These are phyloP conservation scores for Tipula lateralis DNA, from an alignment of 2,888 invertebrate genomes.

Conservation along the genomic window DNA sequence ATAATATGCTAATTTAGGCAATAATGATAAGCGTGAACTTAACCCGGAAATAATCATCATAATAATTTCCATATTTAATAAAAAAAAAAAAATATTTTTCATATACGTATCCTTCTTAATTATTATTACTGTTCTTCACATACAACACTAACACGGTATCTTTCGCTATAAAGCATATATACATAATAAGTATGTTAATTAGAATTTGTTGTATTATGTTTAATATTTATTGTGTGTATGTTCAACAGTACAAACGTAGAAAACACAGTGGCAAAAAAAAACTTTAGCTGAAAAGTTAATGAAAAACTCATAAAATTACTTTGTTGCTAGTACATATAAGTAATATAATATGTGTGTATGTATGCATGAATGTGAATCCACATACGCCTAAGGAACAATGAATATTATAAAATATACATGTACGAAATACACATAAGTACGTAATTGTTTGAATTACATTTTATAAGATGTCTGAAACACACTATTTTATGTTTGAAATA, in stretches of 20 bases:
- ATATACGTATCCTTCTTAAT: not conserved
- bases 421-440: too few relatives aligned
- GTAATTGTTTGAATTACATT: too few relatives aligned
- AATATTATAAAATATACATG: too few relatives aligned
- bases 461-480: too few relatives aligned
- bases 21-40: not conserved
- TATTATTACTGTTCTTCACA: not conserved
- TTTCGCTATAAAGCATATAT: not conserved
- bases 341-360: too few relatives aligned
- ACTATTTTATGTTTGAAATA: too few relatives aligned
- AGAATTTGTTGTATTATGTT: not conserved
- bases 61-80: not conserved
- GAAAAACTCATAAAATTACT: conserved; percentile 11
- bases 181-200: not conserved
- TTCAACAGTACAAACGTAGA: not conserved
- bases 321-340: too few relatives aligned
- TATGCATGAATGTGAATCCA: too few relatives aligned
- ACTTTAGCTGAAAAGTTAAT: not conserved
- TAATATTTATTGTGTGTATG: not conserved
- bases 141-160: not conserved
- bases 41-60: not conserved
- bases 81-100: not conserved
- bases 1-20: not conserved
- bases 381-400: too few relatives aligned
- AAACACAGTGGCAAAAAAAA: not conserved